A percentile compares a stretch with the other conserved stretches of the same genome.
These are phyloP conservation scores for Pterobdella sp. DNA, from an alignment of 2,888 invertebrate genomes.

Conservation along the genomic window DNA sequence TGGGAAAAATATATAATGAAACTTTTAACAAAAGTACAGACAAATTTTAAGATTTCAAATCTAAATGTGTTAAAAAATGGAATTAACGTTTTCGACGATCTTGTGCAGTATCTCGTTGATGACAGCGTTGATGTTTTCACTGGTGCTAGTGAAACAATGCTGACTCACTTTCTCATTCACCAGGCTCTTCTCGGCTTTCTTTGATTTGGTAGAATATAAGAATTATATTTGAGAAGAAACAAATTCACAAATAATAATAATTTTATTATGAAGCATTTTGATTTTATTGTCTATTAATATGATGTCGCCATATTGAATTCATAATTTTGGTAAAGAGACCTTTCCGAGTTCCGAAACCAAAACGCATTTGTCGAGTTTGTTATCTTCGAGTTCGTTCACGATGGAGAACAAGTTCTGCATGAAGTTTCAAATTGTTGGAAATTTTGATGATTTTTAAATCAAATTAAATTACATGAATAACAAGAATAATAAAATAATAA, in stretches of 20 bases:
- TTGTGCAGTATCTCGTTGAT: conserved; percentile 30
- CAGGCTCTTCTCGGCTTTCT: conserved; percentile 26
- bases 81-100: conserved; percentile 25
- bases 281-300: background rate
- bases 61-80: background rate
- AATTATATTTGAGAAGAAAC: background rate
- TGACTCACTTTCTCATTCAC: conserved; percentile 27
- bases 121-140: conserved; percentile 27
- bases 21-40: background rate
- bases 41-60: background rate
- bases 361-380: conserved; percentile 30
- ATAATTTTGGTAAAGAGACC: conserved; percentile 13
- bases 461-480: background rate
- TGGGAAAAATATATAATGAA: background rate
- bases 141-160: conserved; percentile 25
- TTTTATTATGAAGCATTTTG: background rate
- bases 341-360: conserved; percentile 24
- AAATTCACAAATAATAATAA: background rate
- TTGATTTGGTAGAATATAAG: background rate
- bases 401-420: conserved; percentile 27
- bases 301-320: background rate
- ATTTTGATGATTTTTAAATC: conserved; percentile 5
- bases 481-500: background rate
- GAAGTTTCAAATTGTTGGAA: background rate
- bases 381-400: conserved; percentile 30